Percentiles rank a stretch among this genome's conserved stretches.
Evolutionary conservation across 2,888 invertebrate species (phyloP).

Genomic region (Luperina testacea): DNA sequence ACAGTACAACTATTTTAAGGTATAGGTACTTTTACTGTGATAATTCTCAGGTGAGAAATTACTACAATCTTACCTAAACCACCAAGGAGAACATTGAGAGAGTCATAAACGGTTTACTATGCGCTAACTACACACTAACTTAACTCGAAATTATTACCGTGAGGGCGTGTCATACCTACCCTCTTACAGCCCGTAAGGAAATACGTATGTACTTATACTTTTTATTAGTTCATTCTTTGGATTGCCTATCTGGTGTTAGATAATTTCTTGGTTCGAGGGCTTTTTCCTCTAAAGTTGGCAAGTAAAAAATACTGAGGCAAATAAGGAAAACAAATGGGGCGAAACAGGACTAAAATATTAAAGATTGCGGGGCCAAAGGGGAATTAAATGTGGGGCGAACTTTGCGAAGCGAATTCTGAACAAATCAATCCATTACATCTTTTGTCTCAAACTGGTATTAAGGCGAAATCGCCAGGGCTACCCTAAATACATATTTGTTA

Average conservation of each 20-base stretch:
- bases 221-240: constrained; percentile 13
- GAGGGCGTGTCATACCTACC: constrained; percentile 1
- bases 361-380: neutral
- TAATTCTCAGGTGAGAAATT: constrained; percentile 12
- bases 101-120: constrained; percentile 52
- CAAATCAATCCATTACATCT: neutral
- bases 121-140: constrained; percentile 40
- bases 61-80: constrained; percentile 12
- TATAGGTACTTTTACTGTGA: neutral
- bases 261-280: too few species aligned
- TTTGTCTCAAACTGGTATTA: neutral
- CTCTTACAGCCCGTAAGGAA: neutral
- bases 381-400: neutral
- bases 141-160: constrained; percentile 34
- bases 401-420: neutral
- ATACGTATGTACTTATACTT: constrained; percentile 15
- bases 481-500: too few species aligned
- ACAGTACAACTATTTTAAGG: neutral
- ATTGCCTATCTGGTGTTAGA: neutral
- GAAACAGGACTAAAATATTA: neutral
- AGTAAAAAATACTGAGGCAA: too few species aligned
- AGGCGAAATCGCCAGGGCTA: too few species aligned
- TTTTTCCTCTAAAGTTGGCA: too few species aligned
- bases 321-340: too few species aligned
- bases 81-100: constrained; percentile 14